Evolutionary conservation across 1,140 invertebrate genomes (phyloP), one percentile per base, ranked within the genome.

Genomic region (Archivesica marissinica): DNA sequence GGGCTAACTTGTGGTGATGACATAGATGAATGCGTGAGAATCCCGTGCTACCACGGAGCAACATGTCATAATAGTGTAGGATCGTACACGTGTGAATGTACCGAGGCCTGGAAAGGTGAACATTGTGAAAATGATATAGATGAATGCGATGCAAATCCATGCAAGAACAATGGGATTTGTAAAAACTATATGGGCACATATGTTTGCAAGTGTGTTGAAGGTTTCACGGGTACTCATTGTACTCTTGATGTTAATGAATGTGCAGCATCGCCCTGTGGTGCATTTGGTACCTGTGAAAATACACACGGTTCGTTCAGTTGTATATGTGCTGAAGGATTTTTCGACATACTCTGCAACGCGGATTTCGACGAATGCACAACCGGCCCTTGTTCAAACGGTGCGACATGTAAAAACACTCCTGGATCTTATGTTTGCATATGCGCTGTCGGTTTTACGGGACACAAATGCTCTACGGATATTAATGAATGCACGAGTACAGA

Each of bases 111-210:
- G 93, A 97, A 97, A 2, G 99, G 99, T 91, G 97, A 99, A 89
- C 96, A 97, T 80, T 99, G 99, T 93, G 97, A 99, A 54, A 96
- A 99, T 88, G 94, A 99, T 0, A 99, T 98, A 61, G 47, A 76
- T 28, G 35, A 56, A 25, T 88, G 74, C 30, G 17, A 30, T 2
- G 30, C 56, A 0, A 80, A 79, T 15, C 80, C 88, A 0, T 91
- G 88, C 64, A 56, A 74, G 35, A 87, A 90, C 72, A 54, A 68
- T 15, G 88, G 85, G 1, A 72, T 28, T 20, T 88, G 87, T 68
- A 54, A 47, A 9, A 80, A 83, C 74, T 59, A 56, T 7, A 25
- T 56, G 9, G 74, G 70, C 23, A 56, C 61, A 23, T 86, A 72
- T 47, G 23, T 33, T n/a, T 88, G 87, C 59, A 20, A 39, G 7